Percentiles rank a stretch among this genome's conserved stretches.
Evolutionary conservation across 2,888 invertebrate species (phyloP).

Genomic region (Caenorhabditis doughertyi): DNA sequence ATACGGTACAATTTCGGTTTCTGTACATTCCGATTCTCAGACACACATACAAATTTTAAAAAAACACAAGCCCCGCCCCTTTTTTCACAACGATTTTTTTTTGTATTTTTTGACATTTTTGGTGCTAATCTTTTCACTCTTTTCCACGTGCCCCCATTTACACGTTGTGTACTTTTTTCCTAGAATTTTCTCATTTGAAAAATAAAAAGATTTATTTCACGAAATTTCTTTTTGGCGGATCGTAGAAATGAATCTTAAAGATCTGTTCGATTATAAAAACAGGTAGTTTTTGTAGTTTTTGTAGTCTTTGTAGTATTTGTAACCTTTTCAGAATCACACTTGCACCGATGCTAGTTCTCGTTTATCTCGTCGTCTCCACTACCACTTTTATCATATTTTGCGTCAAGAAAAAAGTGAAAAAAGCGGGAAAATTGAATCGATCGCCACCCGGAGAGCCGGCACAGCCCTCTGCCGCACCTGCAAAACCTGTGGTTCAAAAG

Average conservation of each 20-base stretch:
- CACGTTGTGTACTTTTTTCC: no score
- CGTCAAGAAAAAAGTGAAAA: slow-evolving; percentile 2
- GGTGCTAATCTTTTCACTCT: neutral
- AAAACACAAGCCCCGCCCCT: neutral
- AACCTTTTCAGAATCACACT: slow-evolving; percentile 11
- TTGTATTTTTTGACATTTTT: slow-evolving; percentile 2
- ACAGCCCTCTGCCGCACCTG: neutral
- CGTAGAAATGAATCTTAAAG: no score
- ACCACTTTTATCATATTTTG: neutral
- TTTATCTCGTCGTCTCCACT: neutral
- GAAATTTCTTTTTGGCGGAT: no score
- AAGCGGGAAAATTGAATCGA: neutral
- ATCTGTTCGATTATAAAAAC: no score
- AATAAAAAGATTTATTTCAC: no score
- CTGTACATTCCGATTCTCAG: slow-evolving; percentile 57
- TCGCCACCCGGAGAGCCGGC: neutral
- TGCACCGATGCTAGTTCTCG: neutral
- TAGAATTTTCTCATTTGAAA: no score
- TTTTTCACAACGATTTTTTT: slow-evolving; percentile 17
- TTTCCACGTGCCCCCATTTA: no score
- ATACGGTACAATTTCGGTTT: slow-evolving; percentile 64
- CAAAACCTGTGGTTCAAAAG: neutral
- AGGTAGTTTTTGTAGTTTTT: no score
- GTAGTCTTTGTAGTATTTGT: no score
- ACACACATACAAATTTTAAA: no score